These are phyloP conservation scores for Spheniscus mendiculus DNA, from an alignment of 2,113 vertebrate species.

Conservation along the genomic window DNA sequence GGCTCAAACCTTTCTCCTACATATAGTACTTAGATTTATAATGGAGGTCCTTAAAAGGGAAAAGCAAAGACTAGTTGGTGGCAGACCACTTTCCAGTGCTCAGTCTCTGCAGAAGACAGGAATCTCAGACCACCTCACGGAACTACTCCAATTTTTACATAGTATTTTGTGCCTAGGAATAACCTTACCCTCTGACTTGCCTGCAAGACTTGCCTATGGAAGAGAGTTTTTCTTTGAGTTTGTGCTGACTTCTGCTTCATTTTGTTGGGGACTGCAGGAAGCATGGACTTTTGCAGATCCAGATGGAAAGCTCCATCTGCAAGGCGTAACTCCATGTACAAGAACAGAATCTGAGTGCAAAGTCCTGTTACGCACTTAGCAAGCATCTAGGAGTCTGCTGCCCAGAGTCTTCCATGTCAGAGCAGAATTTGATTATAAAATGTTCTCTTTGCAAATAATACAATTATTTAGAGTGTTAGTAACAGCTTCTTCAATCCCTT, in stretches of 20 bases:
- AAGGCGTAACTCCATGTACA: background rate
- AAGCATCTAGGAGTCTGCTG: background rate
- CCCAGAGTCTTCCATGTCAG: background rate
- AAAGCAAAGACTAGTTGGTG: background rate
- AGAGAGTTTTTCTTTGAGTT: background rate
- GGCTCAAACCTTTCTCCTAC: background rate
- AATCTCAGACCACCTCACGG: background rate
- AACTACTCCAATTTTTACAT: background rate
- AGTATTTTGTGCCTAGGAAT: background rate
- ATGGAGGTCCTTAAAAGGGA: background rate
- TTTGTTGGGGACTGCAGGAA: background rate
- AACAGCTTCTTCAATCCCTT: background rate
- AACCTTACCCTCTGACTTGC: background rate
- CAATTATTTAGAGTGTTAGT: background rate
- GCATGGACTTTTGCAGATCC: background rate
- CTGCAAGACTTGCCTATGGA: background rate
- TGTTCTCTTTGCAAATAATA: background rate
- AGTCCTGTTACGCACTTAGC: background rate
- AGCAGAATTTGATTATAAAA: background rate
- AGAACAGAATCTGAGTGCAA: background rate
- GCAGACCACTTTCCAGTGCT: background rate
- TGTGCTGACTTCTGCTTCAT: background rate
- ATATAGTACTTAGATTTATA: background rate
- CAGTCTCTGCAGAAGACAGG: background rate
- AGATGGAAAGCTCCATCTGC: background rate